Evolutionary conservation across 2,797 vertebrate species (phyloP).

Genomic region (Anisognathus igniventris): DNA sequence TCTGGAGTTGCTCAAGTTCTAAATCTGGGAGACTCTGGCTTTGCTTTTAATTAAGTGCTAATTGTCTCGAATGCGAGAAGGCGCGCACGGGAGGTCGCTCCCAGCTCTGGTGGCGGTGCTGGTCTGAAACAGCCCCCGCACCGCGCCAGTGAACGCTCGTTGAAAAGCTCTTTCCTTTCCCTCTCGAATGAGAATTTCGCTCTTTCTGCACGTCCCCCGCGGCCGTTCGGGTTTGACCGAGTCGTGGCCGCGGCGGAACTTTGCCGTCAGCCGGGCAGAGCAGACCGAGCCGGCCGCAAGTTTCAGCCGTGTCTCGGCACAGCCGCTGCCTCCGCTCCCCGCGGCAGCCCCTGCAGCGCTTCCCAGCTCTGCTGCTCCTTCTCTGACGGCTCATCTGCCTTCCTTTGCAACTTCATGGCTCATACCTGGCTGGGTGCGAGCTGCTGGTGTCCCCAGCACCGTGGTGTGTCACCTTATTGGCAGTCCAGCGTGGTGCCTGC

Average conservation of each 20-base stretch:
- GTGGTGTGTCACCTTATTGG: background rate
- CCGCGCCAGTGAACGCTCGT: fast-evolving
- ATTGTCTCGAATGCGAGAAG: fast-evolving
- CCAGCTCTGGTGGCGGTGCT: fast-evolving
- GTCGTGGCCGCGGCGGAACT: background rate
- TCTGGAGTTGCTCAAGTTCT: background rate
- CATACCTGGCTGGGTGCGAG: fast-evolving
- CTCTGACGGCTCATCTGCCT: background rate
- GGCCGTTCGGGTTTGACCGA: fast-evolving
- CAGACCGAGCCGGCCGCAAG: fast-evolving
- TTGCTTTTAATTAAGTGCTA: background rate
- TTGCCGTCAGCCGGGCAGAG: background rate
- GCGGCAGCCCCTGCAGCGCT: background rate
- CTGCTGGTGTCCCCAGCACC: background rate
- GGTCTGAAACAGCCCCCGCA: background rate
- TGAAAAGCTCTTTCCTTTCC: background rate
- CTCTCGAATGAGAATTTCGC: background rate
- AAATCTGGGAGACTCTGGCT: background rate
- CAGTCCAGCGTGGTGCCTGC: background rate
- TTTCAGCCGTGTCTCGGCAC: fast-evolving
- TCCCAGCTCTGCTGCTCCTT: background rate
- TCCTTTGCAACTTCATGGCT: background rate
- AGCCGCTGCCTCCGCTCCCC: background rate
- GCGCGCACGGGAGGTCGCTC: background rate
- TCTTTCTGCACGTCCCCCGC: fast-evolving